phyloP scores from a whole-genome alignment of 2,888 invertebrate species.

The Drosophila picticornis region DNA sequence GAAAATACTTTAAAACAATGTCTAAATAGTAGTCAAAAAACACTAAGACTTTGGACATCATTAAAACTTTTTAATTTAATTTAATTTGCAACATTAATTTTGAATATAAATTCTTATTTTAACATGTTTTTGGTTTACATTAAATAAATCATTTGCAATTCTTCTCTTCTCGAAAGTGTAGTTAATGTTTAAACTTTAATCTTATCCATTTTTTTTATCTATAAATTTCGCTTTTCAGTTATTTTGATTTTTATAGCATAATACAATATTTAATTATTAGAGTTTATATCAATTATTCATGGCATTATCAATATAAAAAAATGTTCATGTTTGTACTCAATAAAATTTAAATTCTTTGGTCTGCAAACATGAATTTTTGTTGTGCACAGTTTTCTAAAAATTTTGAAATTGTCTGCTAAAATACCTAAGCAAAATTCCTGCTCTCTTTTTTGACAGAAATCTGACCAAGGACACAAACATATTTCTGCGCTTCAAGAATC shows the following conservation, averaged over 20 bases:
- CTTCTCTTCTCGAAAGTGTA: background rate
- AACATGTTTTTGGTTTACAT: background rate
- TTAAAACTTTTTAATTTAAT: background rate
- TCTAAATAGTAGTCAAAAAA: background rate
- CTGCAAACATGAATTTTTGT: background rate
- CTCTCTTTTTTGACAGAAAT: conserved; percentile 79
- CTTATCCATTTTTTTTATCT: background rate
- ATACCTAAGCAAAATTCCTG: background rate
- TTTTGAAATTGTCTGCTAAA: background rate
- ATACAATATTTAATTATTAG: background rate
- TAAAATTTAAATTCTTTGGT: background rate
- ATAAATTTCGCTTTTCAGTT: no score
- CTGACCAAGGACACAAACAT: conserved; percentile 89
- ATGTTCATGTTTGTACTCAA: background rate
- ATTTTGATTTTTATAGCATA: background rate
- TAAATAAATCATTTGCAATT: background rate
- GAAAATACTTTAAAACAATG: background rate
- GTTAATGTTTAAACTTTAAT: background rate
- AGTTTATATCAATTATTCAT: background rate
- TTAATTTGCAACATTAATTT: background rate
- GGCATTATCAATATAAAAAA: background rate
- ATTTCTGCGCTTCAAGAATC: conserved; percentile 89
- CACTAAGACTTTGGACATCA: background rate
- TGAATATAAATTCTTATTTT: no score
- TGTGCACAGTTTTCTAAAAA: no score